Percentiles rank a stretch among this genome's conserved stretches.
phyloP scores from a whole-genome alignment of 2,113 vertebrate genomes.

The Trichomycterus rosablanca region DNA sequence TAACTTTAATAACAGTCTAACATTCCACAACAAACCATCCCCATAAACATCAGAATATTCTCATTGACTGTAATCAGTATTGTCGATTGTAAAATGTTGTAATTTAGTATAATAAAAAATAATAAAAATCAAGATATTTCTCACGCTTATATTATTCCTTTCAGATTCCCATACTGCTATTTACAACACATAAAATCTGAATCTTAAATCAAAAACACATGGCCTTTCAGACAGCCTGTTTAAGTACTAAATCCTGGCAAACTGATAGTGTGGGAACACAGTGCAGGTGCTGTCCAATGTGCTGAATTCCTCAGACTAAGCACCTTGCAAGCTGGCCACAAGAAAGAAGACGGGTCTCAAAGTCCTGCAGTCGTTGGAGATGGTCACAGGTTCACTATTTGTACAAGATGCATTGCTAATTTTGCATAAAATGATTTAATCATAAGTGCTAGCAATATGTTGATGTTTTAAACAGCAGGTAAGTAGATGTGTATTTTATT shows the following conservation, averaged over 20 bases:
- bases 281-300: constrained; percentile 78
- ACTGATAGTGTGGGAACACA: constrained; percentile 58
- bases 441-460: not conserved
- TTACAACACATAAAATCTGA: not conserved
- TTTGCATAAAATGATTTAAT: not conserved
- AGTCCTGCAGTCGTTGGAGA: constrained; percentile 33
- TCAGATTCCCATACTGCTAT: no score
- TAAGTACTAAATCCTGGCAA: constrained; percentile 56
- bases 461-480: no score
- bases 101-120: no score
- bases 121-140: no score
- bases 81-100: no score
- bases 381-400: not conserved
- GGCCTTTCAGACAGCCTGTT: constrained; percentile 41
- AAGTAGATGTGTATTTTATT: no score
- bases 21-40: no score
- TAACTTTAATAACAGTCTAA: no score
- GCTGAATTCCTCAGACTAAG: constrained; percentile 71
- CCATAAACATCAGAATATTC: no score
- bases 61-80: no score
- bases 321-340: constrained; percentile 68
- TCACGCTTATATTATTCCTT: no score
- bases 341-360: constrained; percentile 51
- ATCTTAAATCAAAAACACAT: not conserved
- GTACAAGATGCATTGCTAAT: not conserved